Evolutionary conservation across 2,113 vertebrate species (phyloP).

Genomic region (Takifugu flavidus): DNA sequence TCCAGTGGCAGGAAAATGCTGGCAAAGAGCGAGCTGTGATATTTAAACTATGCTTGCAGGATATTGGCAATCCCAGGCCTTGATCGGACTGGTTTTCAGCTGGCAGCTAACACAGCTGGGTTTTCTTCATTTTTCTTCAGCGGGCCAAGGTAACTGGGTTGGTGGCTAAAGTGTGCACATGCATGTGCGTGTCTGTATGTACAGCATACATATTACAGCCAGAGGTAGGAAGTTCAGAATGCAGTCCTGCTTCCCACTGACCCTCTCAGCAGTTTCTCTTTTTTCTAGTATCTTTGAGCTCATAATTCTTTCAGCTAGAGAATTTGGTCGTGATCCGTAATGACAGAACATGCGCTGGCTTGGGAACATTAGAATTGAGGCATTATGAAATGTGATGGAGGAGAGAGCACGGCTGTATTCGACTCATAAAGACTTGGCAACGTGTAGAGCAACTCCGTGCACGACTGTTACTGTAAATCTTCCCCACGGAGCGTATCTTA

Average conservation of each 20-base stretch:
- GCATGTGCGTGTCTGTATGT: slow-evolving; percentile 1
- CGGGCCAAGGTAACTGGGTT: slow-evolving; percentile 30
- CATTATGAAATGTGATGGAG: slow-evolving; percentile 51
- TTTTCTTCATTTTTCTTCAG: slow-evolving; percentile 27
- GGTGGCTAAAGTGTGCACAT: slow-evolving; percentile 20
- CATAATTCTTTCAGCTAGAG: slow-evolving; percentile 35
- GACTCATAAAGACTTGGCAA: slow-evolving; percentile 47
- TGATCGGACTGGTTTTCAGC: slow-evolving; percentile 42
- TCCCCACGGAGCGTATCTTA: slow-evolving; percentile 35
- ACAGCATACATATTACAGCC: slow-evolving; percentile 29
- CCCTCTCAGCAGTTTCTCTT: slow-evolving; percentile 40
- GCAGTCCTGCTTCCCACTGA: slow-evolving; percentile 35
- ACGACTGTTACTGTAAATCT: slow-evolving; percentile 44
- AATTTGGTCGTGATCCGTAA: slow-evolving; percentile 19
- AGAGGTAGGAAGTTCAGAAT: slow-evolving; percentile 43
- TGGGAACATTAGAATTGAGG: slow-evolving; percentile 37
- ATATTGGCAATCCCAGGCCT: slow-evolving; percentile 54
- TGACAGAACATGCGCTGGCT: slow-evolving; percentile 36
- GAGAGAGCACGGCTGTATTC: slow-evolving; percentile 31
- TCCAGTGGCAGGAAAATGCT: slow-evolving; percentile 52
- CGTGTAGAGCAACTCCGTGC: slow-evolving; percentile 39
- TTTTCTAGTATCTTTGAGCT: slow-evolving; percentile 33
- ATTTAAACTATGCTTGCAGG: slow-evolving; percentile 54
- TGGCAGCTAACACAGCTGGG: slow-evolving; percentile 37
- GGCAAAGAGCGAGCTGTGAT: slow-evolving; percentile 49